Evolutionary conservation across 2,888 invertebrate species (phyloP), one percentile per base, ranked within the genome.

Genomic region (Tinea semifulvella): DNA sequence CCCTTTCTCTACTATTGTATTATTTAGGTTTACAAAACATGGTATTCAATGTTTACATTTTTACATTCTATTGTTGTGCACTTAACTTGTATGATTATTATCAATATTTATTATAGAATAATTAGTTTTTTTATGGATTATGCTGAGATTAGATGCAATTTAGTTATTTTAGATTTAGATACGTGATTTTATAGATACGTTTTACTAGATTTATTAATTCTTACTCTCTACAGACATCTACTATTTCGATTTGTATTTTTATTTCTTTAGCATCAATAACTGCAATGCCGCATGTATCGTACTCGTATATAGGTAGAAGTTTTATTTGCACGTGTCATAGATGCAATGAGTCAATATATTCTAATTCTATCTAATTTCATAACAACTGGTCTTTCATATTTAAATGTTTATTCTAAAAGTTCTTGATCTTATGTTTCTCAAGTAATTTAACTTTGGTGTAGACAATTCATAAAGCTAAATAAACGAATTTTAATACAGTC

Each of bases 251-350:
- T 50, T 54, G 56, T 50, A 49, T 54, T 58, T 65, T 67, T 67
- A 50, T 64, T 62, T 67, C 50, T 59, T 53, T 68, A 67, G 68
- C 61, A 58, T 65, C 56, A 60, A 51, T 51, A 14, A 59, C 53
- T 69, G 74, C 68, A 66, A 74, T 73, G 73, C 64, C 63, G 77
- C 77, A 79, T 79, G 43, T 36, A 16, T 13, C 31, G 11, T n/a
- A 40, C 10, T 42, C n/a, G 20, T 27, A 43, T 57, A 54, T 52
- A 57, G 60, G 57, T 71, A 75, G 74, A 64, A 57, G 53, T 60
- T 66, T 63, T 69, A 63, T 69, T 62, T 76, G 77, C 76, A 79
- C 76, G 76, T 56, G 54, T 60, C 56, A 45, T 57, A 49, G 50
- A 49, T 47, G 19, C 54, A 31, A 44, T 25, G 22, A 25, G 8